These are phyloP conservation scores for Caenorhabditis auriculariae DNA, from an alignment of 2,888 invertebrate species.

Conservation along the genomic window DNA sequence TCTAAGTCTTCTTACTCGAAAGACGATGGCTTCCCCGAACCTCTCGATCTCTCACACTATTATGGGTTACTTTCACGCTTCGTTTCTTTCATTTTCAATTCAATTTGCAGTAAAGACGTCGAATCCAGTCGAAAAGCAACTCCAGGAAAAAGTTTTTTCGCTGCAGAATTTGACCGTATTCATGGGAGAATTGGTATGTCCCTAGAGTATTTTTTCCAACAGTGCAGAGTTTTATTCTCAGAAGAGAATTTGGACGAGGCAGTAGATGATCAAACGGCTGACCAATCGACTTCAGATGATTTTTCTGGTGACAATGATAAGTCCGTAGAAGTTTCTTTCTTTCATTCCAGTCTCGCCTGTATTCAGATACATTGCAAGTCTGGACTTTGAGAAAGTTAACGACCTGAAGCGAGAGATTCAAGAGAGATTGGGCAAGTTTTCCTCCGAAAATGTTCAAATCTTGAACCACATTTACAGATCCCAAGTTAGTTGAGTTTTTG, in stretches of 20 bases:
- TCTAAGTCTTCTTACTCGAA: slow-evolving; percentile 24
- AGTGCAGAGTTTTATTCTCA: slow-evolving; percentile 1
- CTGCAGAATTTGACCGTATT: slow-evolving; percentile 50
- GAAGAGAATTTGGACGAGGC: slow-evolving; percentile 18
- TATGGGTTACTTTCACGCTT: slow-evolving; percentile 5
- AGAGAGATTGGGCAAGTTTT: slow-evolving; percentile 15
- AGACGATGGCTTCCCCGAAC: slow-evolving; percentile 56
- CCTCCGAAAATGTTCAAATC: not conserved
- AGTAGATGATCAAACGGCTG: slow-evolving; percentile 2
- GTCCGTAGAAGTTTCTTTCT: not conserved
- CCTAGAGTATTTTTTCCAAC: too few relatives aligned
- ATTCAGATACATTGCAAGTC: slow-evolving; percentile 15
- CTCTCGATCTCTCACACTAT: slow-evolving; percentile 46
- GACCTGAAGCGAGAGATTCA: slow-evolving; percentile 38
- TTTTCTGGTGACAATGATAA: slow-evolving; percentile 22
- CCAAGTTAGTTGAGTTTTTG: slow-evolving; percentile 44
- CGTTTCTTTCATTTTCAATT: not conserved
- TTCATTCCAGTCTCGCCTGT: not conserved
- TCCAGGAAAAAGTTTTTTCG: slow-evolving; percentile 51
- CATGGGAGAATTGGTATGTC: slow-evolving; percentile 34
- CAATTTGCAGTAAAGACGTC: slow-evolving; percentile 3
- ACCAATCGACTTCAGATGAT: slow-evolving; percentile 4
- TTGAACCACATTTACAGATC: slow-evolving; percentile 26
- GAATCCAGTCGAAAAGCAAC: slow-evolving; percentile 4
- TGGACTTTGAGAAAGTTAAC: slow-evolving; percentile 40